Percentiles rank a stretch among this genome's conserved stretches.
Evolutionary conservation across 1,140 invertebrate species (phyloP).

Genomic region (Caligus rogercresseyi): DNA sequence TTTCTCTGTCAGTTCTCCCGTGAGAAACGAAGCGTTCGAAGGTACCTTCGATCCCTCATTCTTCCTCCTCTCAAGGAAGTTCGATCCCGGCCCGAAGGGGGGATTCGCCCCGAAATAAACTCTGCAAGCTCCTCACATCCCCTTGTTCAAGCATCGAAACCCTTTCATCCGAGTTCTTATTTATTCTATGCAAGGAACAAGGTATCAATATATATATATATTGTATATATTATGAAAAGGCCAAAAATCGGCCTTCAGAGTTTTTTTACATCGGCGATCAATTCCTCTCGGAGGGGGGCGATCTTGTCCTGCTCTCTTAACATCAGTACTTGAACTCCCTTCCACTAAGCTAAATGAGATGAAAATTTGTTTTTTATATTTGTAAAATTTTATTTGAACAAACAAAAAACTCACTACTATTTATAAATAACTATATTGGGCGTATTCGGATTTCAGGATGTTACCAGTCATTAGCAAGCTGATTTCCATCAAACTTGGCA

Average conservation of each 20-base stretch:
- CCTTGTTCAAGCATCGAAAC: conserved; percentile 58
- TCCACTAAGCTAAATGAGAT: too few species aligned
- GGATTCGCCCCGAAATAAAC: conserved; percentile 58
- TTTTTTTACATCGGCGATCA: too few species aligned
- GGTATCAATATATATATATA: conserved; percentile 32
- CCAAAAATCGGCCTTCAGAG: too few species aligned
- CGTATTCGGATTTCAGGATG: too few species aligned
- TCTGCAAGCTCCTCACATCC: conserved; percentile 73
- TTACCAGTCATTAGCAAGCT: too few species aligned
- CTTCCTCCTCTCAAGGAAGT: conserved; percentile 38
- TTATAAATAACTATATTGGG: too few species aligned
- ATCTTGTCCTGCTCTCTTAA: too few species aligned
- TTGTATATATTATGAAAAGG: too few species aligned
- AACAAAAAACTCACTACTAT: too few species aligned
- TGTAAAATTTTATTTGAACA: conserved; percentile 17
- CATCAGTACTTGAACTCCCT: too few species aligned
- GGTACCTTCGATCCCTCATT: conserved; percentile 2
- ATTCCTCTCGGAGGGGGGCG: too few species aligned
- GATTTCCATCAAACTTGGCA: too few species aligned
- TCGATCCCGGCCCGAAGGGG: conserved; percentile 71
- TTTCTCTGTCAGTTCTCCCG: background rate
- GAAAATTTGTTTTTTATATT: background rate
- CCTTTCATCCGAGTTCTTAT: conserved; percentile 72
- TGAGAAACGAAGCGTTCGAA: conserved; percentile 6
- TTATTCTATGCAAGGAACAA: conserved; percentile 95